Base-by-base conservation (phyloP, 1,140 invertebrate species). In the Apocrypta bakeri region DNA sequence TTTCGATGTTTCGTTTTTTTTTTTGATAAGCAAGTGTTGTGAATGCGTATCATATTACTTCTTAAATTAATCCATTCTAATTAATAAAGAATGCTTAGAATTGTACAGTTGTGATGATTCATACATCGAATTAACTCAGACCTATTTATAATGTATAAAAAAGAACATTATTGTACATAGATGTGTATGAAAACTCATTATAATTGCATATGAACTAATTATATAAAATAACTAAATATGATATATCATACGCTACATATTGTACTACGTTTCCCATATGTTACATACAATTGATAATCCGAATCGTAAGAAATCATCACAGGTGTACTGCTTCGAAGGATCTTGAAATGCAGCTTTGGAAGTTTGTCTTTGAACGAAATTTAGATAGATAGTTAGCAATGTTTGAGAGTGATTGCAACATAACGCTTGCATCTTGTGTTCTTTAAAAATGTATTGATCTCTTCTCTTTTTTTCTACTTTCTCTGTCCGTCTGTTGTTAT, bases 401-500 rank as follows among this genome's bases (percentile, higher is more conserved):
- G 33, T 69, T 14, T 69, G 27, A 42, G 79, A 73, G 68, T 61
- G 29, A 64, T 40, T 64, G 73, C 48, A 37, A 61, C n/a, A 66
- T 71, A 76, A 82, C 24, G 81, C 74, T 82, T 82, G 64, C 74
- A 31, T 27, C 63, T n/a, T 71, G 11, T 72, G 27, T 9, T 24
- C 25, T 78, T 29, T 61, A 61, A 29, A 33, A n/a, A 40, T 33
- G 33, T 71, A 68, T 29, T 29, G 12, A 12, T 12, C 21, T 31
- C 37, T 33, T 17, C 37, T 0, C 69, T 56, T 81, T 74, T n/a
- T 31, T 74, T 66, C 63, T 64, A 73, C 37, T 75, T 82, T 75
- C 84, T 82, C 72, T 76, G 66, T 79, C 48, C 86, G 85, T 87
- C 87, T 90, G 88, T 89, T 89, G 85, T 89, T 90, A 88, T 91